Base-by-base conservation (phyloP, 2,888 invertebrate species). In the Mythimna impura region DNA sequence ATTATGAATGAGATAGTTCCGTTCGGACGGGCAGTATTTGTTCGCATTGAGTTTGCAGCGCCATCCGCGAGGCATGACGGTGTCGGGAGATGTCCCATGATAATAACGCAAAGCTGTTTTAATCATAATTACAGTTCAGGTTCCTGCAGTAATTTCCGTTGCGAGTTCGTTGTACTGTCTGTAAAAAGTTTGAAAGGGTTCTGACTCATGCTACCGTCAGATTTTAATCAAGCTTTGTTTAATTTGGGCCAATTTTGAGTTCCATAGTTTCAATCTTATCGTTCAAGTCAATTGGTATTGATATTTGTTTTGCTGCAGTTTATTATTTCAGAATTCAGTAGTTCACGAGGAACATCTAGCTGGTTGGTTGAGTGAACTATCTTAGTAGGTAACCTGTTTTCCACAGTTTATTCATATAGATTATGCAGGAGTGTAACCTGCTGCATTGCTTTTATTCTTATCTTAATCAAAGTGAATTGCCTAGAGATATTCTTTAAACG, bases 81-180 rank as follows among this genome's bases (percentile, higher is more conserved):
- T 89, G 92, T 90, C 88, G 90, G 89, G 89, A 93, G 93, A 93
- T 94, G 91, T 92, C 89, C 90, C 90, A 77, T 86, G 86, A 82
- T 86, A 86, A 81, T 86, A 85, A 80, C 85, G 80, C 83, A 86
- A 79, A 80, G 73, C 64, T 68, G 73, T 73, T 81, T 76, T 86
- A 80, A 81, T 84, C 73, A 81, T 79, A 83, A 86, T 86, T 86
- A 81, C 79, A 81, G 77, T 78, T 80, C 78, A 70, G 78, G 71
- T 72, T 71, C 69, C 84, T 79, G 74, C 73, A 77, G 76, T 60
- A 73, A 76, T 83, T 82, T 85, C 83, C 82, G 82, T 74, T 83
- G 34, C 22, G 73, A 76, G 78, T 80, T 83, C 76, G 73, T 79
- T 84, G 82, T 73, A 79, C 77, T 68, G 69, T 61, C 80, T 77